These are phyloP conservation scores for Sitta europaea DNA, from an alignment of 2,113 vertebrate species.

Conservation along the genomic window DNA sequence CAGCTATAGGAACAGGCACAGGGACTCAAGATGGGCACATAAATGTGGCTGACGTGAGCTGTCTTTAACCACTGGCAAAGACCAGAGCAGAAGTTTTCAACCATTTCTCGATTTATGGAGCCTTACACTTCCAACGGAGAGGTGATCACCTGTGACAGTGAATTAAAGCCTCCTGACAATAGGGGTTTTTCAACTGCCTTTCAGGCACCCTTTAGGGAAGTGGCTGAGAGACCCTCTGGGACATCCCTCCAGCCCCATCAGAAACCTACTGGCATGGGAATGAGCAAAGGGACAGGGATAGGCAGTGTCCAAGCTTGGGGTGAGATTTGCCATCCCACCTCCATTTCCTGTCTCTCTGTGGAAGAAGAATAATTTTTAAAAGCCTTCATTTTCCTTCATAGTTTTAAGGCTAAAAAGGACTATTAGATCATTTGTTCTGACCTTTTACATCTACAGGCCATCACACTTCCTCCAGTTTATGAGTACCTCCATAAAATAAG, in stretches of 20 bases:
- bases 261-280: background rate
- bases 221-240: background rate
- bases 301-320: background rate
- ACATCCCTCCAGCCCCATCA: accelerated
- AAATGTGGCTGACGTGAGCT: background rate
- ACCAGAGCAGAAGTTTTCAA: conserved; percentile 6
- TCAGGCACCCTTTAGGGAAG: background rate
- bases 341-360: background rate
- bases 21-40: background rate
- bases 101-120: background rate
- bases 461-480: conserved; percentile 31
- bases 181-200: background rate
- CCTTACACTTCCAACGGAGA: background rate
- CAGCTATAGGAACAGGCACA: background rate
- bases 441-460: conserved; percentile 37
- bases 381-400: background rate
- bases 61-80: background rate
- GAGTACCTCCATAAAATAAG: conserved; percentile 35
- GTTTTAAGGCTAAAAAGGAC: conserved; percentile 27
- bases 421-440: conserved; percentile 36
- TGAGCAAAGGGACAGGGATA: background rate
- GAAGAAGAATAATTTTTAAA: background rate
- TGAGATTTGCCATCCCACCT: background rate
- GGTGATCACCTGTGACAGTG: background rate
- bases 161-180: conserved; percentile 6